Evolutionary conservation across 2,113 vertebrate genomes (phyloP).

Genomic region (Bombycilla garrulus): DNA sequence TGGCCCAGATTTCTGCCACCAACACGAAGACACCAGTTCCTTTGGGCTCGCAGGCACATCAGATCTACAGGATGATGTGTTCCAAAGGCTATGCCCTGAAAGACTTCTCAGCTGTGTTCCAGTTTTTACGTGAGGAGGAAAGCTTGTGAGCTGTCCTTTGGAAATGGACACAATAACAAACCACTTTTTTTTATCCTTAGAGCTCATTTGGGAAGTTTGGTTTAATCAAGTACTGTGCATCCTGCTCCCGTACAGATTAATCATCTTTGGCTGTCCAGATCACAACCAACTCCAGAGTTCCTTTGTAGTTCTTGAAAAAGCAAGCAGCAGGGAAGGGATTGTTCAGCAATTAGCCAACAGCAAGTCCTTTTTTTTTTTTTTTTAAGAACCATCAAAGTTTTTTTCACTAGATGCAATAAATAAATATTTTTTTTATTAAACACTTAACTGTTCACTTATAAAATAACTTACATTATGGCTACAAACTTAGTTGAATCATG

Average conservation of each 20-base stretch:
- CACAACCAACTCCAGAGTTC: not conserved
- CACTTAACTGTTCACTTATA: slow-evolving; percentile 11
- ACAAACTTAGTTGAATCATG: not conserved
- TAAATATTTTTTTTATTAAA: slow-evolving; percentile 41
- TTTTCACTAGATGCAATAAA: slow-evolving; percentile 52
- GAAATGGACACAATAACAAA: slow-evolving; percentile 41
- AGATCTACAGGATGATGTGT: slow-evolving; percentile 97
- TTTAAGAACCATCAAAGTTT: not conserved
- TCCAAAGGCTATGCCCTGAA: slow-evolving; percentile 92
- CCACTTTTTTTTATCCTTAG: slow-evolving; percentile 11
- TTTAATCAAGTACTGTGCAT: slow-evolving; percentile 51
- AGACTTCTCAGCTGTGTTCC: slow-evolving; percentile 98
- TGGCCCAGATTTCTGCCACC: slow-evolving; percentile 93
- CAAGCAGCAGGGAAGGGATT: not conserved
- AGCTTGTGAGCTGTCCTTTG: slow-evolving; percentile 73
- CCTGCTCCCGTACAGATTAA: slow-evolving; percentile 17
- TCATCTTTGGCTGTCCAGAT: slow-evolving; percentile 50
- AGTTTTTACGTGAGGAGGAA: slow-evolving; percentile 95
- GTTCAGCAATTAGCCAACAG: slow-evolving; percentile 20
- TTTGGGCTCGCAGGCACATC: slow-evolving; percentile 91
- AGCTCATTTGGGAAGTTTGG: slow-evolving; percentile 29
- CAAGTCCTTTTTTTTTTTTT: not conserved
- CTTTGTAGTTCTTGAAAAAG: slow-evolving; percentile 34
- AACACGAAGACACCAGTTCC: slow-evolving; percentile 90
- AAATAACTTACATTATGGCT: slow-evolving; percentile 1